Conservation (phyloP, 2,113 vertebrate genomes). For the Montifringilla adamsi region DNA sequence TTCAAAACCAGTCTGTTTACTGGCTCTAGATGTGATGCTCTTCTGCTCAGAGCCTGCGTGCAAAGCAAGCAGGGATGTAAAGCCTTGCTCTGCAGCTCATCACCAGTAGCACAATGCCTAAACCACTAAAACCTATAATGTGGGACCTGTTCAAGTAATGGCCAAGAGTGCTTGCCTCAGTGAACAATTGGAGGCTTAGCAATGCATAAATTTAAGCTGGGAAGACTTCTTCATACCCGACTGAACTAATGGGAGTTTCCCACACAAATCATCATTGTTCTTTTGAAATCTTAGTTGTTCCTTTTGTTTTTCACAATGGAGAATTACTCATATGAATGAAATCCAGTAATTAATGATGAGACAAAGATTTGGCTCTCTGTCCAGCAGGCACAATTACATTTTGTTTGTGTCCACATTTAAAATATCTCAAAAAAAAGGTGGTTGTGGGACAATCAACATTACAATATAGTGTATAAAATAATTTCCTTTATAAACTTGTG, state of each 20-base stretch:
- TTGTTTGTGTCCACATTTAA: background rate
- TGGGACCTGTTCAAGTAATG: conserved; percentile 5
- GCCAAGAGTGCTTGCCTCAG: conserved; percentile 15
- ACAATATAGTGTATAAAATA: background rate
- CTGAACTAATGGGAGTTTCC: conserved; percentile 48
- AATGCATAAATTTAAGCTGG: conserved; percentile 17
- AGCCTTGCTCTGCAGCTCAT: background rate
- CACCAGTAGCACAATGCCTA: background rate
- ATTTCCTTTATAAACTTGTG: background rate
- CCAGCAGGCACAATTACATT: background rate
- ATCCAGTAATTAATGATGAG: conserved; percentile 42
- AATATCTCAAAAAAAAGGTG: background rate
- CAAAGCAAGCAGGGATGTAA: background rate
- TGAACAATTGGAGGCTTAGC: conserved; percentile 41
- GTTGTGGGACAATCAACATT: background rate
- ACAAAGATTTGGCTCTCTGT: background rate
- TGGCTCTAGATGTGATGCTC: background rate
- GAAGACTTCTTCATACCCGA: background rate
- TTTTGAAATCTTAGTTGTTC: conserved; percentile 55
- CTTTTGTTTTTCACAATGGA: conserved; percentile 61
- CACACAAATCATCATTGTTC: conserved; percentile 54
- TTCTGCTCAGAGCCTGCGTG: background rate
- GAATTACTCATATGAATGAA: conserved; percentile 55
- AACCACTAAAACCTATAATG: background rate
- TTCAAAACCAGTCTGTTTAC: background rate